phyloP scores from a whole-genome alignment of 1,140 invertebrate genomes.

The Holcopasites calliopsidis region DNA sequence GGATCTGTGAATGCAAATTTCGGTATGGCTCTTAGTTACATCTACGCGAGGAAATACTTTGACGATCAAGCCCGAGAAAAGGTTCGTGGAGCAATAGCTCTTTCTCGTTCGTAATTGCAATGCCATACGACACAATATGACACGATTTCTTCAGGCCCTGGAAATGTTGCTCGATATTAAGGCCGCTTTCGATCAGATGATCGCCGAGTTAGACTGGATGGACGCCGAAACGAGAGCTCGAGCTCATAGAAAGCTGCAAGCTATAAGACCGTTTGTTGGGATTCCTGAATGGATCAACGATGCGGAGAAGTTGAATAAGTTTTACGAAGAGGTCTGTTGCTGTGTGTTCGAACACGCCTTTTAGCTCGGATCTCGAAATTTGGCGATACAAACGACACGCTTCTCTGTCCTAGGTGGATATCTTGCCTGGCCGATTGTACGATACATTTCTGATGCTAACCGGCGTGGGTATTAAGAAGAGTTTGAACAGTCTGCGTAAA shows the following conservation, averaged over 20 bases:
- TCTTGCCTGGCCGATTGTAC: constrained; percentile 82
- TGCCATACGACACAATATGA: too few species aligned
- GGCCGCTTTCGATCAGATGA: constrained; percentile 85
- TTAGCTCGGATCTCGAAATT: not conserved
- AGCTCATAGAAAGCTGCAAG: constrained; percentile 83
- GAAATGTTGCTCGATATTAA: constrained; percentile 89
- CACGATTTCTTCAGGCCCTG: constrained; percentile 80
- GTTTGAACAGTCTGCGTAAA: constrained; percentile 82
- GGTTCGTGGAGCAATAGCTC: constrained; percentile 71
- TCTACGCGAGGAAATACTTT: constrained; percentile 88
- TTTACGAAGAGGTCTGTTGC: constrained; percentile 81
- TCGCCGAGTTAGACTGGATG: constrained; percentile 89
- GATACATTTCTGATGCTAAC: constrained; percentile 83
- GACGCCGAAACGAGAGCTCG: constrained; percentile 83
- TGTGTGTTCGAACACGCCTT: not conserved
- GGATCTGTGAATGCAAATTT: constrained; percentile 88
- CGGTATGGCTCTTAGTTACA: constrained; percentile 87
- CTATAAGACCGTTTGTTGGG: constrained; percentile 86
- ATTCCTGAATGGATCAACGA: constrained; percentile 87
- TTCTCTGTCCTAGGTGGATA: constrained; percentile 78
- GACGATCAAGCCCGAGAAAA: constrained; percentile 84
- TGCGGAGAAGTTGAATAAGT: constrained; percentile 79
- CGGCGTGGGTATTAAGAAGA: constrained; percentile 81
- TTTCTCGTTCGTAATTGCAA: too few species aligned
- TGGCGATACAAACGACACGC: not conserved